Evolutionary conservation across 1,140 invertebrate genomes (phyloP), one percentile per base, ranked within the genome.

Genomic region (Ooceraea biroi): DNA sequence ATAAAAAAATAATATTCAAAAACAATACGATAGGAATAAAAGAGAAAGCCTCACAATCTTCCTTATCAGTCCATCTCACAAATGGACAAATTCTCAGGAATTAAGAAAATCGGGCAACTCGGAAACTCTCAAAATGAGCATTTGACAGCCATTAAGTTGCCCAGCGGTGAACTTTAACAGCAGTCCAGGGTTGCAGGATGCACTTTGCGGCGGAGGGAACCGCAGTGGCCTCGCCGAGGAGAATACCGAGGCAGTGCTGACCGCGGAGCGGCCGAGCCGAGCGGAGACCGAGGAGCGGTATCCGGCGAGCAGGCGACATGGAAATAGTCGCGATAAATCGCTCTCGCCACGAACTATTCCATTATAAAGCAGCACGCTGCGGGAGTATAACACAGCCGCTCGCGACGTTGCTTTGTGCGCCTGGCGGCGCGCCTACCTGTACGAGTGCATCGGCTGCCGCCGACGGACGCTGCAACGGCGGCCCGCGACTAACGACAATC

Each of bases 251-350:
- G 69, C 61, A 27, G 55, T 55, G 85, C 72, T 84, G 85, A 84
- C 86, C 85, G 86, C 63, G 73, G 82, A n/a, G n/a, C 25, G 68
- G 52, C 36, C 48, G 69, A 60, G 60, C 61, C 52, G 25, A 48
- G 60, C 30, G 82, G 57, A n/a, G 46, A 22, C 63, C 74, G 76
- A 69, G 63, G 36, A 36, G 68, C 72, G 83, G 87, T 87, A 88
- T 88, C 86, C 84, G 69, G 80, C 74, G 83, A 85, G 88, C 88
- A 25, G 82, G 80, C 88, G 88, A 91, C 90, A 91, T 90, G 90
- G 90, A 91, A 91, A 91, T 91, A 89, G 90, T 91, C 89, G 89
- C 90, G 90, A 91, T 91, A 91, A 91, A 91, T 91, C 89, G 89
- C 90, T 80, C 76, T 91, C 83, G 83, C 89, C 86, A 90, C 89